Conservation (phyloP, 2,888 invertebrate genomes). For the Steinernema carpocapsae region DNA sequence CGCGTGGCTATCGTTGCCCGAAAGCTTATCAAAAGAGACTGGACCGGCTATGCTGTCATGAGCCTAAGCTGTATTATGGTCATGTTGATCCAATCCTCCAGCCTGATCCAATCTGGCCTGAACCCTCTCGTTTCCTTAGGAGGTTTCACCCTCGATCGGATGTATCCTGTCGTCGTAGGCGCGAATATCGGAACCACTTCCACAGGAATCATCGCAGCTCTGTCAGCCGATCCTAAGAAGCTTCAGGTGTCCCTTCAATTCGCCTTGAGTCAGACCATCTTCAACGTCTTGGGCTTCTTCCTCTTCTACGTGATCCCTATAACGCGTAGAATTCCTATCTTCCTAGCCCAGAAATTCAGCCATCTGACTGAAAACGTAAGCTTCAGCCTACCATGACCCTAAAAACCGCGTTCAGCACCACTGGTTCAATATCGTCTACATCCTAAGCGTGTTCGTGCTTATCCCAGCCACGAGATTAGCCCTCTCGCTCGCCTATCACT, state of each 20-base stretch:
- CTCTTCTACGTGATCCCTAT: slow-evolving; percentile 74
- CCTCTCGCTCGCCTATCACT: slow-evolving; percentile 49
- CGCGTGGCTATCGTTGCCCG: slow-evolving; percentile 71
- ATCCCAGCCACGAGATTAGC: slow-evolving; percentile 67
- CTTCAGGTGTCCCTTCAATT: slow-evolving; percentile 70
- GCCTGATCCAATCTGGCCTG: slow-evolving; percentile 75
- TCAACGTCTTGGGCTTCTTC: slow-evolving; percentile 73
- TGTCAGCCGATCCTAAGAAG: slow-evolving; percentile 59
- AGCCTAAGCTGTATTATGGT: slow-evolving; percentile 73
- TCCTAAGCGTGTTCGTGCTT: slow-evolving; percentile 70
- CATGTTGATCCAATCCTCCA: slow-evolving; percentile 73
- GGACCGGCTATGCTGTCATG: slow-evolving; percentile 73
- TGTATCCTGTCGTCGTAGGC: slow-evolving; percentile 74
- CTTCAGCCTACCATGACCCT: too few species aligned
- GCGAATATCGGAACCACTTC: slow-evolving; percentile 75
- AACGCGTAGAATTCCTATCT: slow-evolving; percentile 72
- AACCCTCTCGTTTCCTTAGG: slow-evolving; percentile 74
- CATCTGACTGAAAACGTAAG: slow-evolving; percentile 71
- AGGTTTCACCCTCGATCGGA: slow-evolving; percentile 71
- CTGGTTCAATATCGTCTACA: slow-evolving; percentile 72
- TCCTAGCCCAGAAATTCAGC: slow-evolving; percentile 72
- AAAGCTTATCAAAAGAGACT: slow-evolving; percentile 71
- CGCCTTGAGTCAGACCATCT: slow-evolving; percentile 74
- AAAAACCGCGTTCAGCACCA: slow-evolving; percentile 73
- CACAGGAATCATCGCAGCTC: slow-evolving; percentile 72